Conservation (phyloP, 2,797 vertebrate species). For the Gila robusta region DNA sequence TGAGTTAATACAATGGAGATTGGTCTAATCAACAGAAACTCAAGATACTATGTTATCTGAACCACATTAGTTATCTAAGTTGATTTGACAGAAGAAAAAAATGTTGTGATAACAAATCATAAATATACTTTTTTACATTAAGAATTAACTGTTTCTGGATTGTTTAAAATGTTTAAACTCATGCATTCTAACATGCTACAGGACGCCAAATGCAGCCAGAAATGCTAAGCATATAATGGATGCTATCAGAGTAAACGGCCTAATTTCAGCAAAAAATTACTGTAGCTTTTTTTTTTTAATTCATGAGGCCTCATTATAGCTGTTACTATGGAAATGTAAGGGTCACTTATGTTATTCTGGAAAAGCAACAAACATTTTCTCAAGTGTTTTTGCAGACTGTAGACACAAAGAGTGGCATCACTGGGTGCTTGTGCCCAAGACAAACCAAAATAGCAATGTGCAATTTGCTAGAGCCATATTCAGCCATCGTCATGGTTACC, state of each 20-base stretch:
- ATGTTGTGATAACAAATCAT: neutral
- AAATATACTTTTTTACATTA: neutral
- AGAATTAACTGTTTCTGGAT: neutral
- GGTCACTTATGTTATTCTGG: constrained; percentile 67
- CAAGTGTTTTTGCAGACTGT: constrained; percentile 26
- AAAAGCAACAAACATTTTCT: constrained; percentile 38
- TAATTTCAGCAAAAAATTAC: constrained; percentile 44
- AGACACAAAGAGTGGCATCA: constrained; percentile 12
- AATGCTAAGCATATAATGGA: constrained; percentile 34
- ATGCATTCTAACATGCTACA: too few species aligned
- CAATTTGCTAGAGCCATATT: constrained; percentile 32
- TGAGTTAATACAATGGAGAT: too few species aligned
- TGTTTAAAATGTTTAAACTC: neutral
- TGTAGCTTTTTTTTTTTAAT: constrained; percentile 51
- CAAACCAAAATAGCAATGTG: constrained; percentile 34
- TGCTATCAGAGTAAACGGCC: neutral
- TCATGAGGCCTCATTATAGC: constrained; percentile 52
- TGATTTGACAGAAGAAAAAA: neutral
- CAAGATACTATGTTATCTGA: too few species aligned
- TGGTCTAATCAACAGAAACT: too few species aligned
- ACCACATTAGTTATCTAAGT: too few species aligned
- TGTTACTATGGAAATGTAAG: constrained; percentile 72
- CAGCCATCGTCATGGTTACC: constrained; percentile 49
- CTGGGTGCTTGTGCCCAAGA: constrained; percentile 8
- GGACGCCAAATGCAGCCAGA: neutral